Percentiles rank a stretch among this genome's conserved stretches.
Evolutionary conservation across 2,888 invertebrate species (phyloP).

Genomic region (Mantis religiosa): DNA sequence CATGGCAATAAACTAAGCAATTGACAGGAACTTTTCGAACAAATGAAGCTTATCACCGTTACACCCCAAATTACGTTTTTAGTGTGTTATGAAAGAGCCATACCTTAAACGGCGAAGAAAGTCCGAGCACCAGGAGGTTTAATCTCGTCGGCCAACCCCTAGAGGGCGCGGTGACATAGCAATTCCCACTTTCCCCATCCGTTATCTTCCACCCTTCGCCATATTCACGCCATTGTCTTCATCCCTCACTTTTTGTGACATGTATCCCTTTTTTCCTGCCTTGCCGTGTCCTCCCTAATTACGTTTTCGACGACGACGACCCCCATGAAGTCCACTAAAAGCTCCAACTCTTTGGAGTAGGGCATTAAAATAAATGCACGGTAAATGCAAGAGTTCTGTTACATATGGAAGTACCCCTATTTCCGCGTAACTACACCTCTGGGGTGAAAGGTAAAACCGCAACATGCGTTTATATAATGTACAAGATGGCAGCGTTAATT

Average conservation of each 20-base stretch:
- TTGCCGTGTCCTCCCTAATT: background rate
- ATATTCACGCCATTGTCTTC: background rate
- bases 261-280: background rate
- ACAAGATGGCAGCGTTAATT: too few relatives aligned
- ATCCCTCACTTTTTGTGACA: background rate
- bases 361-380: background rate
- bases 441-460: too few relatives aligned
- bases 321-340: background rate
- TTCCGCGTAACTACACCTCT: background rate
- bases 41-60: too few relatives aligned
- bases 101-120: background rate
- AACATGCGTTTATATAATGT: too few relatives aligned
- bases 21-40: too few relatives aligned
- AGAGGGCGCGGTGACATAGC: slow-evolving; percentile 2
- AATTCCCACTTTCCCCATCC: slow-evolving; percentile 9
- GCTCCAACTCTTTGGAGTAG: background rate
- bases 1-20: too few relatives aligned
- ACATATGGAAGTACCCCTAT: background rate
- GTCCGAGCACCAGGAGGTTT: background rate
- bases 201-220: background rate
- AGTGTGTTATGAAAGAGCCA: background rate
- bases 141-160: background rate
- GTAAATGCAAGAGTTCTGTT: background rate
- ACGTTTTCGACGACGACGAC: background rate
- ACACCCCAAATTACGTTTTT: too few relatives aligned